Evolutionary conservation across 2,113 vertebrate genomes (phyloP).

Genomic region (Progne subis): DNA sequence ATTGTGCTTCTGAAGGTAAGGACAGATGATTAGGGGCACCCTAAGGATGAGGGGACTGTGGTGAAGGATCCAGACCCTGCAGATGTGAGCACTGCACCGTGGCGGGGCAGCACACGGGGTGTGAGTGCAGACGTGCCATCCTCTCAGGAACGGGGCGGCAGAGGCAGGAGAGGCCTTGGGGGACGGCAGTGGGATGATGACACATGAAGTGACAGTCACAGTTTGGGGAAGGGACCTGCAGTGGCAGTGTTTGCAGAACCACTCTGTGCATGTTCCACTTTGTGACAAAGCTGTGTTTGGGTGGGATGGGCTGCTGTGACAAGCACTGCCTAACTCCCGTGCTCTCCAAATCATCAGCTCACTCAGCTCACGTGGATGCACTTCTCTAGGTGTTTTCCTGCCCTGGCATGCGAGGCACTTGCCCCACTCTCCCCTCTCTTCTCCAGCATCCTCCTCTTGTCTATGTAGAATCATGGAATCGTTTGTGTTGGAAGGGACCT

Average conservation of each 20-base stretch:
- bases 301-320: neutral
- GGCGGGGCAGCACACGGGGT: accelerated
- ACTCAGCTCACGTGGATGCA: neutral
- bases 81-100: accelerated
- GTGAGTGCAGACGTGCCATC: neutral
- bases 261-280: neutral
- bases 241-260: neutral
- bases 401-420: neutral
- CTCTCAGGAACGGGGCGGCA: accelerated
- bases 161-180: neutral
- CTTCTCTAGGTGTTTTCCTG: neutral
- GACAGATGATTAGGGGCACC: neutral
- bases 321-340: neutral
- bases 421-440: neutral
- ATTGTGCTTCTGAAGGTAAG: neutral
- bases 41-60: neutral
- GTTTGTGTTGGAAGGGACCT: neutral
- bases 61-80: neutral
- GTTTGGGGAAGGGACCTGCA: neutral
- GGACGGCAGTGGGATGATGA: neutral
- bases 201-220: neutral
- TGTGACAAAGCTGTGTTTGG: neutral
- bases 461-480: neutral
- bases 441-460: neutral
- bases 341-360: neutral